Evolutionary conservation across 2,888 invertebrate genomes (phyloP).

Genomic region (Eristalis tenax): DNA sequence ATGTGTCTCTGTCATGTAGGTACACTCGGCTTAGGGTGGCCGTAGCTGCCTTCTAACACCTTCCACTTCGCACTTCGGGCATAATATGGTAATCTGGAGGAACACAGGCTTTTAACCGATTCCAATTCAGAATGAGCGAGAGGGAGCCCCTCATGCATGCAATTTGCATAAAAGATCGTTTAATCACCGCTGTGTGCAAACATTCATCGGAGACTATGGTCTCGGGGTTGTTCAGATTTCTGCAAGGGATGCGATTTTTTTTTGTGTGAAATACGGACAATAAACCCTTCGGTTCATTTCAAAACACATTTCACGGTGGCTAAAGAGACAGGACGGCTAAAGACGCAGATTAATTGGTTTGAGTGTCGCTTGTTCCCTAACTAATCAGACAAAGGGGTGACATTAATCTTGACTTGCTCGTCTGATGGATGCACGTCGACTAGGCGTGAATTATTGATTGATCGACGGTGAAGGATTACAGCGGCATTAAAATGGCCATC

Average conservation of each 20-base stretch:
- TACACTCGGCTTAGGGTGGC: neutral
- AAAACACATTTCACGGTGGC: constrained; percentile 35
- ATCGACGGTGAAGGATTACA: constrained; percentile 26
- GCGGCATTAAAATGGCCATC: constrained; percentile 13
- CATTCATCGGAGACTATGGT: constrained; percentile 54
- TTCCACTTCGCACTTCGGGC: constrained; percentile 35
- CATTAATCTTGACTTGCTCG: constrained; percentile 53
- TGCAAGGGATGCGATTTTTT: constrained; percentile 60
- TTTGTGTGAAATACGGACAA: neutral
- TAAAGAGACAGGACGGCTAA: constrained; percentile 9
- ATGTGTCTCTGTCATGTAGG: neutral
- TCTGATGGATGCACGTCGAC: constrained; percentile 13
- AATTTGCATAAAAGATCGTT: constrained; percentile 67
- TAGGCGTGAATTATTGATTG: constrained; percentile 47
- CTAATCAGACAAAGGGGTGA: constrained; percentile 38
- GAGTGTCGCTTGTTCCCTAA: constrained; percentile 31
- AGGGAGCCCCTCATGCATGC: constrained; percentile 22
- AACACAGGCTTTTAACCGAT: neutral
- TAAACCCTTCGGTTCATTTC: constrained; percentile 12
- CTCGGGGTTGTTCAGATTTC: constrained; percentile 59
- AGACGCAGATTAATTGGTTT: constrained; percentile 53
- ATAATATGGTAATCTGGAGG: neutral
- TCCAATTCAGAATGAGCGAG: neutral
- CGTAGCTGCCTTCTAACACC: constrained; percentile 44
- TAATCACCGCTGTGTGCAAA: constrained; percentile 66